Evolutionary conservation across 2,113 vertebrate species (phyloP), one percentile per base, ranked within the genome.

Genomic region (Poeciliopsis occidentalis): DNA sequence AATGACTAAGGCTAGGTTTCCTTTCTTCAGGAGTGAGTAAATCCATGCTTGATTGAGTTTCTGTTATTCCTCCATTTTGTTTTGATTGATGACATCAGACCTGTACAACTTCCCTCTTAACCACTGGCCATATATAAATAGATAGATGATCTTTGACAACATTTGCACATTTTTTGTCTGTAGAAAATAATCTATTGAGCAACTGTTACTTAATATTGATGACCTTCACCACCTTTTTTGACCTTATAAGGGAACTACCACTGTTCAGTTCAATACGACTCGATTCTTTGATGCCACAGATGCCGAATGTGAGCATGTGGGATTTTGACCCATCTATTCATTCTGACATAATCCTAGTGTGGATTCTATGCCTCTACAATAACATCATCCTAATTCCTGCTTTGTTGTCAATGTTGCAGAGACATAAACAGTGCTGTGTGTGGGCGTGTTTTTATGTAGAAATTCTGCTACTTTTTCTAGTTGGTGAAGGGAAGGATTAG

Each of bases 321-420:
- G 34, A 41, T 71, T 71, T 27, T 57, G 30, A 60, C 31, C 54
- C n/a, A 17, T 71, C 69, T 66, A 26, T 67, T 67, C 60, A 62
- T 71, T 34, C 57, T 6, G 60, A 62, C 34, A 57, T 71, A 71
- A 71, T 71, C 60, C 60, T 17, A 30, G 3, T 39, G 47, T 26
- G 31, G 12, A 70, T 13, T 26, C 37, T 70, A 47, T 60, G 37
- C 26, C 60, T 62, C 26, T 71, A 37, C n/a, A 41, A 62, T 62
- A 41, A 26, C 26, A 34, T 61, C 24, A 39, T 60, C 60, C 22
- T 71, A 61, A 39, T 17, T 70, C 69, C 54, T 26, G 19, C 22
- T 61, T 19, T 19, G 26, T 15, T 32, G 24, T 41, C 24, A 66
- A 66, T 22, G 29, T 15, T 22, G 4, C 31, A 13, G 47, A 54